These are phyloP conservation scores for Eumeta japonica DNA, from an alignment of 1,140 invertebrate genomes.

Conservation along the genomic window DNA sequence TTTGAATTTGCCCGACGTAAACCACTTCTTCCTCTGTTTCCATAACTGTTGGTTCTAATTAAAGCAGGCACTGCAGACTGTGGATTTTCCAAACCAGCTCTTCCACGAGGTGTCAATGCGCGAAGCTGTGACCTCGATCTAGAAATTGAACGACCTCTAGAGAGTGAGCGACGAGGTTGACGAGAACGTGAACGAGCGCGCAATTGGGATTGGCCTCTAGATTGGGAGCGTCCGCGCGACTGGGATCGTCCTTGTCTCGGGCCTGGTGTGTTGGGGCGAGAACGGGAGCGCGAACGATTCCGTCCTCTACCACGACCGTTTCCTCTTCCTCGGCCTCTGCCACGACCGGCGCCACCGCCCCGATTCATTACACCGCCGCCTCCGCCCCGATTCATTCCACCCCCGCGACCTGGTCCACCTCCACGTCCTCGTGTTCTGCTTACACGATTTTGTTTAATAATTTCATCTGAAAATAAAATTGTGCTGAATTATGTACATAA, in stretches of 20 bases:
- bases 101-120: slow-evolving; percentile 37
- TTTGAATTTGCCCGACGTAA: slow-evolving; percentile 26
- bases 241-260: slow-evolving; percentile 14
- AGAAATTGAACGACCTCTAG: slow-evolving; percentile 30
- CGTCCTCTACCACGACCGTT: slow-evolving; percentile 22
- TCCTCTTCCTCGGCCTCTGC: slow-evolving; percentile 22
- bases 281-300: slow-evolving; percentile 24
- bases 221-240: slow-evolving; percentile 18
- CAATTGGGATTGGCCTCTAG: slow-evolving; percentile 20
- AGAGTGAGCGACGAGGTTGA: slow-evolving; percentile 26
- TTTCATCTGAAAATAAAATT: slow-evolving; percentile 40
- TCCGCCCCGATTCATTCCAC: slow-evolving; percentile 18
- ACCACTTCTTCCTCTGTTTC: too few species aligned
- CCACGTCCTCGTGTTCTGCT: slow-evolving; percentile 35
- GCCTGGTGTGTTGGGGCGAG: too few species aligned
- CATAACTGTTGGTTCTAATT: too few species aligned
- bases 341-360: slow-evolving; percentile 13
- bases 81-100: slow-evolving; percentile 37
- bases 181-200: slow-evolving; percentile 29
- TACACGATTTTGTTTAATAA: slow-evolving; percentile 37
- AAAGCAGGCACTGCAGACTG: slow-evolving; percentile 7
- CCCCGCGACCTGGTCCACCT: slow-evolving; percentile 6
- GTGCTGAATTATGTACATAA: too few species aligned
- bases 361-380: slow-evolving; percentile 23
- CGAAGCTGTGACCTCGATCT: slow-evolving; percentile 30